Conservation (phyloP, 1,140 invertebrate genomes). For the Mamestra configurata region DNA sequence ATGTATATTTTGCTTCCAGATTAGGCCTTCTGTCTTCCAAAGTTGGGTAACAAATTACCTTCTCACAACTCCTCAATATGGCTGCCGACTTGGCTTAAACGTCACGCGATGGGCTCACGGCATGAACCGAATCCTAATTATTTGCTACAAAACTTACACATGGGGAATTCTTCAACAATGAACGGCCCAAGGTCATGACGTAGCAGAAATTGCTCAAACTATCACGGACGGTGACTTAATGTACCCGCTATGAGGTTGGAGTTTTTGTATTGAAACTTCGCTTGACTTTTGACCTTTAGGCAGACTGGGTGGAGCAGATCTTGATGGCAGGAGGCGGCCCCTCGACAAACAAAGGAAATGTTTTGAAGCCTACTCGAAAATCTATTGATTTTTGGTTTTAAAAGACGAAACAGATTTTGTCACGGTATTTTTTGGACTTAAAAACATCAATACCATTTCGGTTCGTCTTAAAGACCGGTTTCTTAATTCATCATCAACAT, state of each 20-base stretch:
- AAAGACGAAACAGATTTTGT: no score
- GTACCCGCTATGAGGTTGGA: background rate
- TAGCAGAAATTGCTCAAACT: background rate
- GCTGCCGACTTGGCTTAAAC: background rate
- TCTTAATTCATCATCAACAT: no score
- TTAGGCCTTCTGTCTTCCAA: constrained; percentile 3
- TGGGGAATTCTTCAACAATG: background rate
- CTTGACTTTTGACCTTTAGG: no score
- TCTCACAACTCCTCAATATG: background rate
- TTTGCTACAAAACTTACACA: constrained; percentile 23
- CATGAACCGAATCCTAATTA: constrained; percentile 8
- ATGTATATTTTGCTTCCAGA: background rate
- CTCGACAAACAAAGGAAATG: no score
- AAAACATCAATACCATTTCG: no score
- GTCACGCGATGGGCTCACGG: constrained; percentile 26
- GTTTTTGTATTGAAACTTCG: no score
- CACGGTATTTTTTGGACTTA: no score
- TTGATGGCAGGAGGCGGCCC: no score
- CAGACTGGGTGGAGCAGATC: no score
- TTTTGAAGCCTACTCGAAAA: no score
- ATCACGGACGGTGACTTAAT: background rate
- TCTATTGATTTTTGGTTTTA: no score
- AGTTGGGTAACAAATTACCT: background rate
- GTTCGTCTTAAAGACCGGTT: no score
- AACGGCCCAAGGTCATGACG: background rate